Base-by-base conservation (phyloP, 2,888 invertebrate species). In the Synanthedon formicaeformis region DNA sequence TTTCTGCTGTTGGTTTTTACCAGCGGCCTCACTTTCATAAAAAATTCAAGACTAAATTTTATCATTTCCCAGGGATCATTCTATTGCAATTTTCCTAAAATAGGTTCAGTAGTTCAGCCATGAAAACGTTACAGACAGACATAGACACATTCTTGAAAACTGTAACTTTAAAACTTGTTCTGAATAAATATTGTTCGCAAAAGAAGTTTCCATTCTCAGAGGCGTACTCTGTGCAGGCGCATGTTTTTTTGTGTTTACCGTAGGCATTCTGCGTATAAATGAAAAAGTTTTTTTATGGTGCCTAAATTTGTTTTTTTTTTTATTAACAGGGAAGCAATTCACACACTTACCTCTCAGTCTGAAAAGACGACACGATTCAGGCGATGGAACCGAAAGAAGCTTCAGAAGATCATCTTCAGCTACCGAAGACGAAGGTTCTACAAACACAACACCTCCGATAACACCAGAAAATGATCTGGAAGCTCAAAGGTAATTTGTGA, bases 391-490 rank as follows among this genome's bases (percentile, higher is more conserved):
- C 8, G 80, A 85, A 18, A 76, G 80, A 51, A 78, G 79, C 57
- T 63, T 75, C 40, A 68, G 87, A 59, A 71, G 87, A 51, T 86
- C 86, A 0, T 86, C 87, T 53, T 87, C 87, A 57, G 85, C 83
- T 5, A 87, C 87, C n/a, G 87, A 87, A 56, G 87, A 87, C 55
- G 87, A 87, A 57, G 85, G 85, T 12, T 86, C 87, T 11, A 78
- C 85, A 14, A 87, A 87, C 55, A 86, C 87, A 40, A 87, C 87
- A 55, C 87, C 87, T 64, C 87, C 87, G 63, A 87, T 85, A 63
- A 87, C 87, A 48, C 87, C 87, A n/a, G 87, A 87, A 50, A 82
- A 85, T 57, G 86, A 86, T 54, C 77, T 85, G 14, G 86, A 87
- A 57, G 73, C 79, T 60, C 83, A 85, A 58, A 80, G 87, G 87